Evolutionary conservation across 2,113 vertebrate genomes (phyloP).

Genomic region (Charadrius vociferus): DNA sequence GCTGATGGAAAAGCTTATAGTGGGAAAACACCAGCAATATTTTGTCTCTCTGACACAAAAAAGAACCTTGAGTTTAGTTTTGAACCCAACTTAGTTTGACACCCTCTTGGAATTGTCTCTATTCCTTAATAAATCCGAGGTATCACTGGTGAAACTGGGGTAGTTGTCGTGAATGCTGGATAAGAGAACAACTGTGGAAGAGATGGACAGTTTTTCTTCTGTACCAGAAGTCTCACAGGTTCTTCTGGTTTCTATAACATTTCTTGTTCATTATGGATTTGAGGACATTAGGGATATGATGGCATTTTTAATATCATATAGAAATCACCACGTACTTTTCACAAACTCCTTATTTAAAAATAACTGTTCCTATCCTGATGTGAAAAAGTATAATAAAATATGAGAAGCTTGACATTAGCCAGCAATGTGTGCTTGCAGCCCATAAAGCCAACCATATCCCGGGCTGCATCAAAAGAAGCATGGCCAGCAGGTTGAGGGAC

Average conservation of each 20-base stretch:
- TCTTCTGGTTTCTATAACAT: background rate
- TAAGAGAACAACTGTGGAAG: background rate
- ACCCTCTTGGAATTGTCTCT: background rate
- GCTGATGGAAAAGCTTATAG: background rate
- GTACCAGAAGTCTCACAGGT: background rate
- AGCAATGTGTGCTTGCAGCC: too few relatives aligned
- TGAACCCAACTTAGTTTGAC: background rate
- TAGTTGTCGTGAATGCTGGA: background rate
- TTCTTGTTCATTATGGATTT: too few relatives aligned
- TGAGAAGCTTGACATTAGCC: too few relatives aligned
- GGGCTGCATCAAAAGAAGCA: too few relatives aligned
- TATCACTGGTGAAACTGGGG: background rate
- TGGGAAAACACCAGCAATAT: background rate
- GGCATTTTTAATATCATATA: too few relatives aligned
- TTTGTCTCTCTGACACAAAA: background rate
- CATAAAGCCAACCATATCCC: too few relatives aligned
- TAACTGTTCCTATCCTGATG: too few relatives aligned
- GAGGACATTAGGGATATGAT: too few relatives aligned
- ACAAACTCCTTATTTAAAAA: too few relatives aligned
- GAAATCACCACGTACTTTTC: too few relatives aligned
- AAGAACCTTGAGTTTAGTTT: background rate
- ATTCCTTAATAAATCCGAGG: background rate
- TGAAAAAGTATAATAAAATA: too few relatives aligned
- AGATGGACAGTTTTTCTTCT: background rate
- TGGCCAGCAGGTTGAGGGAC: too few relatives aligned